Evolutionary conservation across 2,797 vertebrate genomes (phyloP), one percentile per base, ranked within the genome.

Genomic region (Miichthys miiuy): DNA sequence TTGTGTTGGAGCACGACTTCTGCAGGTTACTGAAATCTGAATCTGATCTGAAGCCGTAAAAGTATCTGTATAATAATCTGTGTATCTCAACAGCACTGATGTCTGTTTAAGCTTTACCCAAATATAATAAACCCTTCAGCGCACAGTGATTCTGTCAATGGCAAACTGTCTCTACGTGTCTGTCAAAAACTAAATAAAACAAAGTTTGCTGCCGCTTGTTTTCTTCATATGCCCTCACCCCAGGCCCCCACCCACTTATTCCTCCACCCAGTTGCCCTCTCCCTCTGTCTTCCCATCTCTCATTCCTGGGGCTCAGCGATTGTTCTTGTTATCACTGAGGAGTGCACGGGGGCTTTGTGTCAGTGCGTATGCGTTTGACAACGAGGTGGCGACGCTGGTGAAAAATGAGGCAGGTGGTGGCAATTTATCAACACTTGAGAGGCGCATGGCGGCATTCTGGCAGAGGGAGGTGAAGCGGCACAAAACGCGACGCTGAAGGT

Each of bases 391-490:
- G 7, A 9, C 34, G 8, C 52, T 17, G 47, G 73, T 90, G 89
- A 93, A 91, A 92, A 92, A 92, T 90, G 90, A 91, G 85, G 84
- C 85, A 80, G 89, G 85, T 79, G 79, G 83, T 46, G 68, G 88
- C 91, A 85, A 94, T 93, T 93, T 80, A 92, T 93, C 92, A 93
- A 86, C 61, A 71, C 85, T 86, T 72, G 83, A 90, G 81, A 30
- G 63, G 78, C 46, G 34, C 62, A n/a, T 44, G 82, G 84, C 8
- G 47, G 51, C 48, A 6, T 57, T 62, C 72, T 72, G 78, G 79
- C 79, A 73, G 72, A 75, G 86, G 61, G 75, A 76, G 80, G 77
- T 48, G 77, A 83, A 79, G 84, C 69, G 60, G 50, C 47, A 21
- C 52, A 69, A 63, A 78, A 63, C 46, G 47, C 42, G 1, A 74